Percentiles rank a stretch among this genome's conserved stretches.
phyloP scores from a whole-genome alignment of 2,797 vertebrate genomes.

The Siniperca scherzeri region DNA sequence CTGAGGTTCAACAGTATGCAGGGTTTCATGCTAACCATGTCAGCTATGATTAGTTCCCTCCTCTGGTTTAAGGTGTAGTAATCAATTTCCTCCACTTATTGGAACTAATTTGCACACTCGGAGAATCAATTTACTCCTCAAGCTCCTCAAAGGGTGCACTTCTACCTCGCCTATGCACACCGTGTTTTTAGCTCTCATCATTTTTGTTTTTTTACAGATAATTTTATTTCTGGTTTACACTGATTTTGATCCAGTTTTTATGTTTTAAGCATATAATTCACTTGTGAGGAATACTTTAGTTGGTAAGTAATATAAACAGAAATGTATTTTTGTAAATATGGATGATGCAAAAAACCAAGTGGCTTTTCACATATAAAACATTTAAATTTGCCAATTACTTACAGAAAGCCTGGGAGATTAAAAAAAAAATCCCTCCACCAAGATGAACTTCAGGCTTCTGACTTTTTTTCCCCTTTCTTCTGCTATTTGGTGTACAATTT shows the following conservation, averaged over 20 bases:
- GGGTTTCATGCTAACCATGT: constrained; percentile 9
- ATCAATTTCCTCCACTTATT: constrained; percentile 49
- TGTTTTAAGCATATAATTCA: background rate
- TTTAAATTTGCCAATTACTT: background rate
- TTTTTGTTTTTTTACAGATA: background rate
- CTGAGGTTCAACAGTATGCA: background rate
- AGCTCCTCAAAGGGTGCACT: background rate
- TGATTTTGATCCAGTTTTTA: background rate
- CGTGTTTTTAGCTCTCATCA: background rate
- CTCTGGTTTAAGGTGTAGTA: constrained; percentile 36
- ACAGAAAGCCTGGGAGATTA: background rate
- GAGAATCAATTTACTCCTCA: constrained; percentile 32
- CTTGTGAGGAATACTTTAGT: background rate
- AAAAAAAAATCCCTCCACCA: background rate
- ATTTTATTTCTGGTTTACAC: background rate
- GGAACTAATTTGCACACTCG: constrained; percentile 35
- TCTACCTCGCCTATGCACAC: background rate
- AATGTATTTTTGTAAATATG: background rate
- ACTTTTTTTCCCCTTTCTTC: no score
- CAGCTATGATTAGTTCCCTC: constrained; percentile 29
- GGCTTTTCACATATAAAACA: background rate
- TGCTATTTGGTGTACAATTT: no score
- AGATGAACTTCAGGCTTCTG: background rate
- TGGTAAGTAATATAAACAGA: background rate
- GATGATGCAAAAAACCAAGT: background rate